Conservation (phyloP, 2,113 vertebrate species). For the Ovibos moschatus region DNA sequence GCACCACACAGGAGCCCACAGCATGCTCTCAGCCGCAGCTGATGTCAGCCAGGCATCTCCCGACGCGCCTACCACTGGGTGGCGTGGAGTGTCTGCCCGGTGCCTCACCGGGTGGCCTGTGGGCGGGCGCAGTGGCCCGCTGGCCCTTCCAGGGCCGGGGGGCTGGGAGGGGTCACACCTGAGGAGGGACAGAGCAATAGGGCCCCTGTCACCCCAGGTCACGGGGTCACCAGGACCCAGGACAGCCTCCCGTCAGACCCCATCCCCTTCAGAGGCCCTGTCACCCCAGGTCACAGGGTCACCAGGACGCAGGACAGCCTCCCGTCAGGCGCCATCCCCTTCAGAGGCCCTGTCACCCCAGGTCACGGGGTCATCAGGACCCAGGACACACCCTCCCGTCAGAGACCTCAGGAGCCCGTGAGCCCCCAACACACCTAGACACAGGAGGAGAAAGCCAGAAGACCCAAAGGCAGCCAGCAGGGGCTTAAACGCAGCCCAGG, state of each 20-base stretch:
- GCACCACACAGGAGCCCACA: not conserved
- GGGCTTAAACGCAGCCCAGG: fast-evolving
- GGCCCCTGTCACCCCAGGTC: too few relatives aligned
- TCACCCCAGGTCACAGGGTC: too few relatives aligned
- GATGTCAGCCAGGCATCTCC: fast-evolving
- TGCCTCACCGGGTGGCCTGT: fast-evolving
- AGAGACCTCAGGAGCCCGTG: fast-evolving
- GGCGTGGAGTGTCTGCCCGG: too few relatives aligned
- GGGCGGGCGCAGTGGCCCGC: fast-evolving
- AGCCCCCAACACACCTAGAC: not conserved
- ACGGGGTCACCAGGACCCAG: not conserved
- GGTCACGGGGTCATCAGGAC: too few relatives aligned
- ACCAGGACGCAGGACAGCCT: too few relatives aligned
- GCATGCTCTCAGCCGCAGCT: fast-evolving
- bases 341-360: too few relatives aligned
- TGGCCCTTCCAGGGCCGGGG: not conserved
- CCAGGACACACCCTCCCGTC: not conserved
- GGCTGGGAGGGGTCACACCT: not conserved
- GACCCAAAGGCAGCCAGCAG: not conserved
- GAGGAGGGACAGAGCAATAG: not conserved
- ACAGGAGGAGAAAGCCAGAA: fast-evolving
- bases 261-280: too few relatives aligned
- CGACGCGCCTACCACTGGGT: fast-evolving
- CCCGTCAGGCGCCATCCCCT: not conserved
- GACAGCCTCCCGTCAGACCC: not conserved